Evolutionary conservation across 2,113 vertebrate genomes (phyloP).

Genomic region (Telmatochromis sp.): DNA sequence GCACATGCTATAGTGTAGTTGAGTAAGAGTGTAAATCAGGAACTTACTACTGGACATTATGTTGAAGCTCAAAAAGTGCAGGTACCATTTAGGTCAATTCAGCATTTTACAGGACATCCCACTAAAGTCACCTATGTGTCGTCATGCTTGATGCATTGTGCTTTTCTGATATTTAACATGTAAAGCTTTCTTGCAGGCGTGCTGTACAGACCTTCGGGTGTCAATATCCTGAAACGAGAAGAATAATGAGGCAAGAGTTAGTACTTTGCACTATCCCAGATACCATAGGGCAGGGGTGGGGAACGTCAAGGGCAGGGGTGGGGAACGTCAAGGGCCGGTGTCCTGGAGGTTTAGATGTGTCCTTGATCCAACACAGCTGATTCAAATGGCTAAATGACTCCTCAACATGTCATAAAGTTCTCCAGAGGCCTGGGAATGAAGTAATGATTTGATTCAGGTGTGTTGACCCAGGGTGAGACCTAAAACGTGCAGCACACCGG

Average conservation of each 20-base stretch:
- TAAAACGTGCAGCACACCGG: not conserved
- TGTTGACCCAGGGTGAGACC: rapidly evolving
- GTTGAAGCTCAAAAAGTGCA: not conserved
- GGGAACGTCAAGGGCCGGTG: not conserved
- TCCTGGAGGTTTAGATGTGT: not conserved
- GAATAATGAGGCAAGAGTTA: rapidly evolving
- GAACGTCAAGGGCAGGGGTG: not conserved
- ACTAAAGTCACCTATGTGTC: not conserved
- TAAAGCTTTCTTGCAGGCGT: not conserved
- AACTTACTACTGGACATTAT: not conserved
- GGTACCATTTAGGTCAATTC: not conserved
- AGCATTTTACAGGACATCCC: not conserved
- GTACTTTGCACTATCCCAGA: not conserved
- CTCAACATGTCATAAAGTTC: not conserved
- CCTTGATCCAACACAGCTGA: not conserved
- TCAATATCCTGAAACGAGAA: not conserved
- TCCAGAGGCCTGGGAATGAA: not conserved
- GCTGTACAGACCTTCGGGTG: not conserved
- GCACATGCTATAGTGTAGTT: not conserved
- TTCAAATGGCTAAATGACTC: not conserved
- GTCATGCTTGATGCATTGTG: not conserved
- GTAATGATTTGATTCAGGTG: rapidly evolving
- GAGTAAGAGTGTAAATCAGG: not conserved
- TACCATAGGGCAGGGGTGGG: not conserved
- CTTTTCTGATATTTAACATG: not conserved